Conservation (phyloP, 2,797 vertebrate genomes). For the Syngnathus acus region DNA sequence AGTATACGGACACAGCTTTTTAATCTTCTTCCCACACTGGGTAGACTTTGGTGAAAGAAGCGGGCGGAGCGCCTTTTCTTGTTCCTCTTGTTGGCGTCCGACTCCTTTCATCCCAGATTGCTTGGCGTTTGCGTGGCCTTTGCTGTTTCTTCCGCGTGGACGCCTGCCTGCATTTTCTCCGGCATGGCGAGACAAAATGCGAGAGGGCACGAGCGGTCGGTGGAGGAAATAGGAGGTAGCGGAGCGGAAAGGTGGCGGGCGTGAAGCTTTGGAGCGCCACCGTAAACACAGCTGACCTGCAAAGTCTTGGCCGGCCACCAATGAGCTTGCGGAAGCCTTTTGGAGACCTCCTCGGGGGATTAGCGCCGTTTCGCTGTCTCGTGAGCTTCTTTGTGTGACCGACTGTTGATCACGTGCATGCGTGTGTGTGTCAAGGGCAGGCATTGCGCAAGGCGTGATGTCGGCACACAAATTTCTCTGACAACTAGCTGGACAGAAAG, state of each 20-base stretch:
- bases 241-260: conserved; percentile 28
- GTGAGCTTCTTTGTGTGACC: not conserved
- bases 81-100: not conserved
- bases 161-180: not conserved
- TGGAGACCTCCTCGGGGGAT: conserved; percentile 7
- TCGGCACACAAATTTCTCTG: too few species aligned
- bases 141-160: not conserved
- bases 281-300: conserved; percentile 61
- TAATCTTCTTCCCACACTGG: not conserved
- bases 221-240: conserved; percentile 7
- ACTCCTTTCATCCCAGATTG: not conserved
- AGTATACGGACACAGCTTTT: not conserved
- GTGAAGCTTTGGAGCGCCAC: conserved; percentile 52
- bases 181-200: not conserved
- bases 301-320: conserved; percentile 21
- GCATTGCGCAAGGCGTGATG: too few species aligned
- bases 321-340: conserved; percentile 6
- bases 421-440: not conserved
- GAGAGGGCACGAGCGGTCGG: conserved; percentile 1
- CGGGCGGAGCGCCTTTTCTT: not conserved
- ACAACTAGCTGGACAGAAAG: not conserved
- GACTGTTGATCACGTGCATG: not conserved
- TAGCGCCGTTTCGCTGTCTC: not conserved
- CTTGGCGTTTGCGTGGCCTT: not conserved
- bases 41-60: too few species aligned